phyloP scores from a whole-genome alignment of 2,797 vertebrate species.

The Epinephelus malabaricus region DNA sequence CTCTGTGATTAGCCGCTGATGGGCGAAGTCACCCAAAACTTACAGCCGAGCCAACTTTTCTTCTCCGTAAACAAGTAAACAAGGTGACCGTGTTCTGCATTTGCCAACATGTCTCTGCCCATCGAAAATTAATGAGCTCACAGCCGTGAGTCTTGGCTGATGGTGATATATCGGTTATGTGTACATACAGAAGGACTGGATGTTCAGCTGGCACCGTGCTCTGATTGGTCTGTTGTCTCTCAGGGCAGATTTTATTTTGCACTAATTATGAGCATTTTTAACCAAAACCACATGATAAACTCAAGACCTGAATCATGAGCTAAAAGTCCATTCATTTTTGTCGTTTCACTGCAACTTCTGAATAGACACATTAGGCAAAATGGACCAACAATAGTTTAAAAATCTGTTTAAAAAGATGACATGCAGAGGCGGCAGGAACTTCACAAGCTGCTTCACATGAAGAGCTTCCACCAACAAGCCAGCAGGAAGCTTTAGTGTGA shows the following conservation, averaged over 20 bases:
- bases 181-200: conserved; percentile 21
- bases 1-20: conserved; percentile 68
- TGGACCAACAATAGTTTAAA: background rate
- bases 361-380: background rate
- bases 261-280: conserved; percentile 12
- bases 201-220: conserved; percentile 37
- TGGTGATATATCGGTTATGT: conserved; percentile 18
- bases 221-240: conserved; percentile 20
- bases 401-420: background rate
- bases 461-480: background rate
- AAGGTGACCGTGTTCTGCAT: conserved; percentile 76
- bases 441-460: background rate
- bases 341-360: background rate
- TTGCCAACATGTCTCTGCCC: conserved; percentile 62
- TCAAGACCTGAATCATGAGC: background rate
- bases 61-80: conserved; percentile 68
- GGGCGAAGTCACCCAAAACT: conserved; percentile 73
- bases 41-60: conserved; percentile 62
- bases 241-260: conserved; percentile 7
- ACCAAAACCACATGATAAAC: conserved; percentile 3
- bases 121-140: conserved; percentile 64
- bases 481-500: background rate
- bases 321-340: background rate
- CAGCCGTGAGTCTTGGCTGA: conserved; percentile 40
- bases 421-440: background rate